Percentiles rank a stretch among this genome's conserved stretches.
Conservation (phyloP, 2,113 vertebrate genomes). For the Phodopus roborovskii region DNA sequence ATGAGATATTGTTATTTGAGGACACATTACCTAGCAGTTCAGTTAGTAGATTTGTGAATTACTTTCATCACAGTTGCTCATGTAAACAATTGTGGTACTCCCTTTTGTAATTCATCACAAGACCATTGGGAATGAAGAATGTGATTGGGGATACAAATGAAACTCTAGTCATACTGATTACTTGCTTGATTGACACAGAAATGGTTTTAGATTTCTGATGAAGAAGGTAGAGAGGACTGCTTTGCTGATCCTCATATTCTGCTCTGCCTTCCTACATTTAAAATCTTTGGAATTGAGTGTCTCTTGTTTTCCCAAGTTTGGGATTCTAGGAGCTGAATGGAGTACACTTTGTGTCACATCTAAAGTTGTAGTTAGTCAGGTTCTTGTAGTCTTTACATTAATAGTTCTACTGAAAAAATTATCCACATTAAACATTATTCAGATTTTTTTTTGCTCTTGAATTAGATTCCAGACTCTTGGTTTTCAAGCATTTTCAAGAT, state of each 20-base stretch:
- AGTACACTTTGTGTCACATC: not conserved
- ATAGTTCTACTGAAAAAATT: not conserved
- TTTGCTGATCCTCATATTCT: not conserved
- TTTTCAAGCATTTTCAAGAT: conserved; percentile 26
- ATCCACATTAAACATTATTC: not conserved
- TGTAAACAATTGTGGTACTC: not conserved
- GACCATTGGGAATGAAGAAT: conserved; percentile 26
- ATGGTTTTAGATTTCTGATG: conserved; percentile 49
- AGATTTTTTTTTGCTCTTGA: not conserved
- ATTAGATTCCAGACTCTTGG: not conserved
- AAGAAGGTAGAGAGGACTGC: not conserved
- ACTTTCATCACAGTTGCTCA: not conserved
- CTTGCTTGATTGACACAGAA: conserved; percentile 24
- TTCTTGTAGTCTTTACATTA: not conserved
- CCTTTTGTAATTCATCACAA: not conserved
- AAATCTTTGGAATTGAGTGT: not conserved
- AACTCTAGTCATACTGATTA: not conserved
- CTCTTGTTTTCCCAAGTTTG: not conserved
- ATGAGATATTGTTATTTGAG: not conserved
- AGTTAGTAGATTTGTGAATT: conserved; percentile 29
- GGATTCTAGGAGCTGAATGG: not conserved
- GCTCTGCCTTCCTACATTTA: not conserved
- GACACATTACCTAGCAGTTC: not conserved
- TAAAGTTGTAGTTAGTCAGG: not conserved
- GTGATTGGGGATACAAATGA: not conserved